Evolutionary conservation across 2,797 vertebrate species (phyloP), one percentile per base, ranked within the genome.

Genomic region (Brotula barbata): DNA sequence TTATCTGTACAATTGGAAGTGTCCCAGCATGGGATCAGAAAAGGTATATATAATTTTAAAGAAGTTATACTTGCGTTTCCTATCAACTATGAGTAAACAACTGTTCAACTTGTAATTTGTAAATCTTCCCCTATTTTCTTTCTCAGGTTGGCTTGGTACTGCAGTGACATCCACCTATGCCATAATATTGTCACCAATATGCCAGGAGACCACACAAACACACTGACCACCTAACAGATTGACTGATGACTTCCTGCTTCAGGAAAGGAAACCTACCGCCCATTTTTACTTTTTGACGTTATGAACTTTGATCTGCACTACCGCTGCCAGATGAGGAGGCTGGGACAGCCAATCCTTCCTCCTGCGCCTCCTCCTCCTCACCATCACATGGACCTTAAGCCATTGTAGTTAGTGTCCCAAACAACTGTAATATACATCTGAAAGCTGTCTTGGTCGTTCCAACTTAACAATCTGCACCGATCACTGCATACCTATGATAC

Each of bases 1-100:
- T 99, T 99, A 99, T 75, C 93, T 99, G 83, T 99, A 98, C 93
- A 99, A 99, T 91, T 99, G 97, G 97, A 98, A 98, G 86, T 99
- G 97, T 89, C 97, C 97, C 83, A 95, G 94, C 89, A 98, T 99
- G 97, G 94, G 95, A 8, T 86, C 97, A 0, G 97, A 99, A 89
- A 98, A 99, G 95, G 96, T 98, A 83, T 1, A 7, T 50, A 41
- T n/a, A 1, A 12, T 39, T 51, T 37, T 39, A 5, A 37, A 7
- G 20, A 9, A 2, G 9, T 17, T 16, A 14, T 9, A 47, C 16
- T 28, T 28, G 25, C 3, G 25, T 28, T 28, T 4, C 4, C 25
- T 4, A 28, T 28, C 3, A 3, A 28, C 3, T 28, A 28, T 14
- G 7, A 39, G 37, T 17, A 10, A 12, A 20, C 7, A 20, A 9